These are phyloP conservation scores for Novumbra hubbsi DNA, from an alignment of 2,797 vertebrate genomes.

Conservation along the genomic window DNA sequence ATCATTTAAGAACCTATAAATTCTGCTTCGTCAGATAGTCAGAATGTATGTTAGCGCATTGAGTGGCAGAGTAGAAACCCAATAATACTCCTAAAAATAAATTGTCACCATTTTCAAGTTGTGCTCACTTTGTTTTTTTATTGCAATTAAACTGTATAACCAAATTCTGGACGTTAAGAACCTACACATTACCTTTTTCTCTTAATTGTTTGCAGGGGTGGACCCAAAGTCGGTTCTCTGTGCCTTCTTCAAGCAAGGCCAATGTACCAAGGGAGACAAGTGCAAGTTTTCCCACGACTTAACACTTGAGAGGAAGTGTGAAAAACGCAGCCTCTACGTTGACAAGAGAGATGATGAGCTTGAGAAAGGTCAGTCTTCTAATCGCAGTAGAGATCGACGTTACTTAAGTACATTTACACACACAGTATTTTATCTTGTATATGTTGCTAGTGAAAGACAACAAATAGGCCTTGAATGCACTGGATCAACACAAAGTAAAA, in stretches of 20 bases:
- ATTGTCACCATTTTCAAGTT: too few relatives aligned
- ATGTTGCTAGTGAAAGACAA: background rate
- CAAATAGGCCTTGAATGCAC: background rate
- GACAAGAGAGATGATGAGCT: constrained; percentile 94
- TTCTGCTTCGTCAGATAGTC: too few relatives aligned
- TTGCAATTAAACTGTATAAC: too few relatives aligned
- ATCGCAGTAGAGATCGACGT: background rate
- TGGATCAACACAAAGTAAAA: too few relatives aligned
- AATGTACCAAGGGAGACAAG: constrained; percentile 97
- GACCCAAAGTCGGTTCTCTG: constrained; percentile 98
- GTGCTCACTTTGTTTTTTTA: too few relatives aligned
- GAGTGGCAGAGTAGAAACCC: too few relatives aligned
- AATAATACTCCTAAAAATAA: too few relatives aligned
- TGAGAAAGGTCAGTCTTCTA: constrained; percentile 81
- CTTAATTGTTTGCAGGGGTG: constrained; percentile 74
- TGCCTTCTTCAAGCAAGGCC: constrained; percentile 98
- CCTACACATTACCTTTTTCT: background rate
- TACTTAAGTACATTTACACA: too few relatives aligned
- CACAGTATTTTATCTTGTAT: background rate
- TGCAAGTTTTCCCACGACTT: constrained; percentile 98
- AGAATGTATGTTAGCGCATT: too few relatives aligned
- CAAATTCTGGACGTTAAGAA: too few relatives aligned
- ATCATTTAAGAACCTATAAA: too few relatives aligned
- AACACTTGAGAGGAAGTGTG: constrained; percentile 92
- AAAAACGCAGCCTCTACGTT: constrained; percentile 93